Percentiles rank a stretch among this genome's conserved stretches.
These are phyloP conservation scores for Valencia hispanica DNA, from an alignment of 2,797 vertebrate species.

Conservation along the genomic window DNA sequence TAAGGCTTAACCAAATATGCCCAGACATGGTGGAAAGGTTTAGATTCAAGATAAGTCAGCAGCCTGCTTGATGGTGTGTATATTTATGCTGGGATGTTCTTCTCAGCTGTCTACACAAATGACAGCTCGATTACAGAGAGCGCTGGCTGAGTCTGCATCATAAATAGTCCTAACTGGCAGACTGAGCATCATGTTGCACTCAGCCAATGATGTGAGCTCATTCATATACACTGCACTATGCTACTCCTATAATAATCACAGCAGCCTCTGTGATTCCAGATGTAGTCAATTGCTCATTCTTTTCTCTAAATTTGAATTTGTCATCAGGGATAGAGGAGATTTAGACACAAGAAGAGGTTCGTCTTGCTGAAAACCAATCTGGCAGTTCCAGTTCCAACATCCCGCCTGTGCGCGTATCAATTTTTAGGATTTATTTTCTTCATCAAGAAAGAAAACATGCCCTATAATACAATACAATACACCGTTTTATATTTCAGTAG, in stretches of 20 bases:
- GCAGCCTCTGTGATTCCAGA: conserved; percentile 24
- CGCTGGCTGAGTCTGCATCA: conserved; percentile 43
- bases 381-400: not conserved
- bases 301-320: conserved; percentile 5
- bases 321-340: not conserved
- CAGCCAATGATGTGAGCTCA: conserved; percentile 36
- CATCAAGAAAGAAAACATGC: not conserved
- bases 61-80: conserved; percentile 65
- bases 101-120: conserved; percentile 58
- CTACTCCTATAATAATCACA: conserved; percentile 34
- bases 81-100: conserved; percentile 66
- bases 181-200: conserved; percentile 37
- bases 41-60: conserved; percentile 60
- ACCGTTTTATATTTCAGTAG: not conserved
- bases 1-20: conserved; percentile 62
- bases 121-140: conserved; percentile 64
- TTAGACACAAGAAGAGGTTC: not conserved
- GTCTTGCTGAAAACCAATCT: not conserved
- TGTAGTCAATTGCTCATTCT: conserved; percentile 6
- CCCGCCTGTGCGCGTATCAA: not conserved
- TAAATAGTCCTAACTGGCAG: conserved; percentile 53
- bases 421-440: not conserved
- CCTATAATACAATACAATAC: not conserved
- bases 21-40: conserved; percentile 42
- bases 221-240: conserved; percentile 19